Evolutionary conservation across 2,888 invertebrate species (phyloP), one percentile per base, ranked within the genome.

Genomic region (Scaptomyza flava): DNA sequence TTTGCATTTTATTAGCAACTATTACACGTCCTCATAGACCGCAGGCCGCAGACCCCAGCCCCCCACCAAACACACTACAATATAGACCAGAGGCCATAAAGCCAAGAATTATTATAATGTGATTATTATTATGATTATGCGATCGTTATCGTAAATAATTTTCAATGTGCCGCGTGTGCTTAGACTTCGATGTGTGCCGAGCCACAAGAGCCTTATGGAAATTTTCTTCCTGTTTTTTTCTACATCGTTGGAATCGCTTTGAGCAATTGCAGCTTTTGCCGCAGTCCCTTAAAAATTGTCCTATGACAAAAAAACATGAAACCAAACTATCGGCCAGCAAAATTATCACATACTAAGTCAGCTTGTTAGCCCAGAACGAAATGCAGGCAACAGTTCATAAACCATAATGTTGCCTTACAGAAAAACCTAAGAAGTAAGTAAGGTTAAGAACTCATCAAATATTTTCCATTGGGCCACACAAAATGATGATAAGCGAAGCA

Each of bases 101-200:
- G 83, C 74, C 72, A 82, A 79, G 88, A 86, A 87, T 86, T 86
- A 86, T 86, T 86, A 89, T 86, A 89, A 86, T 86, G 85, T 89
- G 85, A 89, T 87, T 86, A 86, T 85, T 85, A 85, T 86, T 87
- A 86, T 89, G 89, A 86, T 86, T 89, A 89, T 86, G 89, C 80
- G 78, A 89, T 82, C 89, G 72, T 89, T 85, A 89, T 89, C 85
- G 88, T 85, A 89, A 87, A 89, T 85, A 89, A 85, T 87, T 89
- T 87, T 80, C 78, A 85, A 80, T 80, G 85, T 77, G 73, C 67
- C 75, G 77, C 86, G 72, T 87, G 89, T 81, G 84, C 83, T 72
- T 77, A 66, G 87, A 83, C 87, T 75, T 72, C 79, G 69, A 74
- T 75, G 71, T 68, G 54, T 48, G 43, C 33, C 7, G 8, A 17